These are phyloP conservation scores for Labeo calbasu DNA, from an alignment of 2,797 vertebrate genomes.

Conservation along the genomic window DNA sequence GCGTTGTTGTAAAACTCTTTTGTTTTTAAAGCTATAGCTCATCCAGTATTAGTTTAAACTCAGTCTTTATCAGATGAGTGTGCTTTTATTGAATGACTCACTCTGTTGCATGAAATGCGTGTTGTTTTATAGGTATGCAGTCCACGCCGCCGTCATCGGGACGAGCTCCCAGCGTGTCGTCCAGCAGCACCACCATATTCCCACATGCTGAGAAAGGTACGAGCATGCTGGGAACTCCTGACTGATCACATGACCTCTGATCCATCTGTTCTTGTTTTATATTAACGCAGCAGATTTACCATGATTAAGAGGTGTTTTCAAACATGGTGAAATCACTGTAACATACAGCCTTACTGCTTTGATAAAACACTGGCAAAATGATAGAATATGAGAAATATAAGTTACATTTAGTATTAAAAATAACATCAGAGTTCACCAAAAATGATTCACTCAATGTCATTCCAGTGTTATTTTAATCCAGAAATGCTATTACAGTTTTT, in stretches of 20 bases:
- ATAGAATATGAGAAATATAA: too few species aligned
- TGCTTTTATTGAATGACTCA: neutral
- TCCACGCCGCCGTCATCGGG: conserved; percentile 70
- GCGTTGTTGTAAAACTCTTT: neutral
- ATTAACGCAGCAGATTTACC: neutral
- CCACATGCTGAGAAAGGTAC: conserved; percentile 90
- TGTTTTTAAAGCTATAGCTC: neutral
- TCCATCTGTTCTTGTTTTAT: neutral
- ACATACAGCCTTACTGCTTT: neutral
- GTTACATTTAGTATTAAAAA: neutral
- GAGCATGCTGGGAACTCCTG: neutral
- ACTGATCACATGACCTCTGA: neutral
- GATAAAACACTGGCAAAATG: neutral
- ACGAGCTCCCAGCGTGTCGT: conserved; percentile 78
- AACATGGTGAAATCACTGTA: neutral
- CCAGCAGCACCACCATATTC: conserved; percentile 86
- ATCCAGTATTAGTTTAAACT: neutral
- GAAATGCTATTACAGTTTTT: too few species aligned
- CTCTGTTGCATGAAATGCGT: neutral
- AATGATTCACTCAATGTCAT: too few species aligned
- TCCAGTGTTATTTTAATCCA: too few species aligned
- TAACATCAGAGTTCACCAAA: too few species aligned
- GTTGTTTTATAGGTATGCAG: conserved; percentile 78
- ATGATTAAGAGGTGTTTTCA: neutral
- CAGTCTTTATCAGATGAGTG: neutral